These are phyloP conservation scores for Cinara cedri DNA, from an alignment of 2,888 invertebrate species.

Conservation along the genomic window DNA sequence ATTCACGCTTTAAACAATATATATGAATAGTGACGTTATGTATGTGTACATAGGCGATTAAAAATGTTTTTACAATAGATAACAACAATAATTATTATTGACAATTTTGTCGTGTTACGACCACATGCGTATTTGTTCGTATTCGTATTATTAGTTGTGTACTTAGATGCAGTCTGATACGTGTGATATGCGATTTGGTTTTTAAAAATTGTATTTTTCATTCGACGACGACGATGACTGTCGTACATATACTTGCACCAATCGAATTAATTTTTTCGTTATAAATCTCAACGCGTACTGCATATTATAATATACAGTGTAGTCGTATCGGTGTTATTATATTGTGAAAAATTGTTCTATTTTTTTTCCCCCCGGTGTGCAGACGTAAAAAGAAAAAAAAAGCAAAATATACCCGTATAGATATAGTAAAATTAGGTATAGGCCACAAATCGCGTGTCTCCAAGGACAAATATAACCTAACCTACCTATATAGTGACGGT, in stretches of 20 bases:
- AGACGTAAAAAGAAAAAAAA: too few species aligned
- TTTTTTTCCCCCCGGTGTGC: too few species aligned
- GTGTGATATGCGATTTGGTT: neutral
- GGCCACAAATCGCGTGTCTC: neutral
- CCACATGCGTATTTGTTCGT: conserved; percentile 12
- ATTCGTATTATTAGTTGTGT: conserved; percentile 3
- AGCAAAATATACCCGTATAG: too few species aligned
- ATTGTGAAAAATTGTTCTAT: too few species aligned
- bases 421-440: too few species aligned
- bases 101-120: conserved; percentile 25
- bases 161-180: conserved; percentile 10
- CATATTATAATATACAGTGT: too few species aligned
- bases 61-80: conserved; percentile 40
- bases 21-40: neutral
- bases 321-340: too few species aligned
- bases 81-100: conserved; percentile 11
- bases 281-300: too few species aligned
- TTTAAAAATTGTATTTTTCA: neutral
- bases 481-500: neutral
- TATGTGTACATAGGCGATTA: conserved; percentile 26
- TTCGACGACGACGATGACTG: neutral
- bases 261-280: neutral
- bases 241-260: neutral
- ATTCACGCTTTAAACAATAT: conserved; percentile 1
- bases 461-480: neutral